Conservation (phyloP, 2,888 invertebrate genomes). For the Lycaena phlaeas region DNA sequence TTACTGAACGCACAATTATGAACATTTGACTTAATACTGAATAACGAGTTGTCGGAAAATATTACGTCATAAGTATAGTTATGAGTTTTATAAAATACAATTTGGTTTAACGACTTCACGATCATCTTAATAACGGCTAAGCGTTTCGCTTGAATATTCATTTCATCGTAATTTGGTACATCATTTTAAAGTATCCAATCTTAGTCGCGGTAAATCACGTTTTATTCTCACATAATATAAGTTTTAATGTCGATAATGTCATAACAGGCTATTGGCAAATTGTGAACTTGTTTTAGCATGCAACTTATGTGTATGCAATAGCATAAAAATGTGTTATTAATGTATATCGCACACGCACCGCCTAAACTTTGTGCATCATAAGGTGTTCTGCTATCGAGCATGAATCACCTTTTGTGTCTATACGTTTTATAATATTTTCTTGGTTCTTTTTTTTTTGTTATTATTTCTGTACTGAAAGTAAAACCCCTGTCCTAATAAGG, state of each 20-base stretch:
- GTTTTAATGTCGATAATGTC: not conserved
- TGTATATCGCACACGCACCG: not conserved
- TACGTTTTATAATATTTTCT: no score
- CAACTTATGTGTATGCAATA: not conserved
- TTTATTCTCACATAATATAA: conserved; percentile 36
- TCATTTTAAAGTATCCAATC: conserved; percentile 67
- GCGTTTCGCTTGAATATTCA: conserved; percentile 69
- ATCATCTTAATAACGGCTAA: conserved; percentile 67
- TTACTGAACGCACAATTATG: no score
- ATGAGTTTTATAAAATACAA: conserved; percentile 70
- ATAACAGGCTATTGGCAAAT: not conserved
- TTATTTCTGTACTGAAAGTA: no score
- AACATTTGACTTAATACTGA: conserved; percentile 34
- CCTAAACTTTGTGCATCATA: no score
- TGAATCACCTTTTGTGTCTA: no score
- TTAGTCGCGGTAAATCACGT: conserved; percentile 41
- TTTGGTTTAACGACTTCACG: conserved; percentile 67
- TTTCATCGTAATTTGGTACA: conserved; percentile 64
- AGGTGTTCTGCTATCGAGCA: no score
- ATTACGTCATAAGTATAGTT: conserved; percentile 69
- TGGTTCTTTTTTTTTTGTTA: no score
- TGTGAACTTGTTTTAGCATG: not conserved
- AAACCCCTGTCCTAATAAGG: no score
- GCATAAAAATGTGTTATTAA: not conserved
- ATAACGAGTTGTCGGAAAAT: conserved; percentile 62